phyloP scores from a whole-genome alignment of 2,113 vertebrate species.

The Numida meleagris region DNA sequence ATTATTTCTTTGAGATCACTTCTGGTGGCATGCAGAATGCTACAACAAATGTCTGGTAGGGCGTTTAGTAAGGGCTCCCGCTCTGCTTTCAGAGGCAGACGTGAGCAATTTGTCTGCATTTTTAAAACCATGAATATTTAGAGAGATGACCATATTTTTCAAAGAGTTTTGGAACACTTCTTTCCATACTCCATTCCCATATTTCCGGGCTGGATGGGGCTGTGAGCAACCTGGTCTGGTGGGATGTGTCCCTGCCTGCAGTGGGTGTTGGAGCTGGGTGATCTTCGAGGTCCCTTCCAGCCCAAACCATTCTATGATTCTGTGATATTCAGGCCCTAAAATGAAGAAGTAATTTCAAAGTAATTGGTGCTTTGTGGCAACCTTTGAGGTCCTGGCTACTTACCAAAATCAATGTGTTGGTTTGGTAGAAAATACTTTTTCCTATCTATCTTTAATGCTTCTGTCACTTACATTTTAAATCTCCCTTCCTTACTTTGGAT shows the following conservation, averaged over 20 bases:
- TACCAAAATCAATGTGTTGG: neutral
- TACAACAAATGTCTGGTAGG: neutral
- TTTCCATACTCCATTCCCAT: too few relatives aligned
- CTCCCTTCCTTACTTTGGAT: neutral
- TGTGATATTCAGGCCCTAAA: neutral
- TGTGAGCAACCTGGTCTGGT: too few relatives aligned
- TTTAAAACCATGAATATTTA: neutral
- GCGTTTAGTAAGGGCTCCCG: neutral
- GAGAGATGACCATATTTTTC: neutral
- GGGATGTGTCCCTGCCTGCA: too few relatives aligned
- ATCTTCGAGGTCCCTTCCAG: too few relatives aligned
- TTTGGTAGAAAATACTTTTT: neutral
- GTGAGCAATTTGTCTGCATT: neutral
- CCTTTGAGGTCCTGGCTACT: neutral
- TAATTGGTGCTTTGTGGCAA: neutral
- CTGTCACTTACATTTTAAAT: neutral
- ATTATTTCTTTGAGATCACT: neutral
- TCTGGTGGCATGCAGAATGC: neutral
- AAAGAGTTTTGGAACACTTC: neutral
- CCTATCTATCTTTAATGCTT: neutral
- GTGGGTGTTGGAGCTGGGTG: too few relatives aligned
- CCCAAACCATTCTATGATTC: too few relatives aligned
- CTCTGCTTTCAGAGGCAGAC: neutral
- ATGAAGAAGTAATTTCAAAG: neutral
- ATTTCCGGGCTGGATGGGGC: too few relatives aligned